Conservation (phyloP, 1,140 invertebrate genomes). For the Nephotettix cincticeps region DNA sequence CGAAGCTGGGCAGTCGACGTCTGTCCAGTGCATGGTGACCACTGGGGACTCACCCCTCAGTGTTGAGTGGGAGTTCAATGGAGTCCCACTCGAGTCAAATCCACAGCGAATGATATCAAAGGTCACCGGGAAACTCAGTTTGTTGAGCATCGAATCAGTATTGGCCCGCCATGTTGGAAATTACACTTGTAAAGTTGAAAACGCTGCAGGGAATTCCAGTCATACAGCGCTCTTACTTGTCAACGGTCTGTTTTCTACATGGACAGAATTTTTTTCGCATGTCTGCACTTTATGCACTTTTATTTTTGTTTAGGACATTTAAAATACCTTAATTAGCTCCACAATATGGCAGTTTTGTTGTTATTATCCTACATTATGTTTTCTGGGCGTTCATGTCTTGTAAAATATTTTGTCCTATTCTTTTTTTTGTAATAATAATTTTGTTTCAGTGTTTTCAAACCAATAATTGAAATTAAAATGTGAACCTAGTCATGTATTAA, state of each 20-base stretch:
- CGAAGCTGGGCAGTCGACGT: slow-evolving; percentile 43
- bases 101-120: slow-evolving; percentile 49
- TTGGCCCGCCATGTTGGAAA: slow-evolving; percentile 67
- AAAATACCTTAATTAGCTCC: too few species aligned
- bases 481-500: too few species aligned
- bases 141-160: slow-evolving; percentile 66
- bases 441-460: too few species aligned
- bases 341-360: too few species aligned
- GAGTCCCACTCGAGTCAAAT: slow-evolving; percentile 55
- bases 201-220: slow-evolving; percentile 62
- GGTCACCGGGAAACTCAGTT: slow-evolving; percentile 40
- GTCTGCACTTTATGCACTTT: slow-evolving; percentile 44
- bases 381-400: too few species aligned
- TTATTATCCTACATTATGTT: too few species aligned
- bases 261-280: slow-evolving; percentile 46
- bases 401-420: too few species aligned
- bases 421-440: too few species aligned
- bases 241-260: slow-evolving; percentile 58
- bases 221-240: slow-evolving; percentile 64
- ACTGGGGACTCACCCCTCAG: slow-evolving; percentile 62
- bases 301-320: too few species aligned
- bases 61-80: slow-evolving; percentile 57
- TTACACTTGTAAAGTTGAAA: slow-evolving; percentile 76
- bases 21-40: slow-evolving; percentile 61
- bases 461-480: too few species aligned